Evolutionary conservation across 2,113 vertebrate species (phyloP), one percentile per base, ranked within the genome.

Genomic region (Eptesicus fuscus): DNA sequence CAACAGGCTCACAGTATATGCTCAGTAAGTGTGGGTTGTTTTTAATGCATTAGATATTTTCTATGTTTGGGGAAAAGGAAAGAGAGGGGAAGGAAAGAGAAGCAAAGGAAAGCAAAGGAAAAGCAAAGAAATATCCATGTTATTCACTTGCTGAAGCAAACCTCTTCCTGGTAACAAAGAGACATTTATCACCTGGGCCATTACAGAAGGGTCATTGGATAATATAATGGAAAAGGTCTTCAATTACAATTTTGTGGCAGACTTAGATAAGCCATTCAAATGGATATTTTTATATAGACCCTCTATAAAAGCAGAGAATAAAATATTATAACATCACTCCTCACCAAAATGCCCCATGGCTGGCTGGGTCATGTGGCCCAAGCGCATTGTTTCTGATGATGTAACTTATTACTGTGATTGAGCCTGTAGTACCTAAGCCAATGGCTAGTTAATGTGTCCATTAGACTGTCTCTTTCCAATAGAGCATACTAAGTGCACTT

Each of bases 111-210:
- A 71, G 17, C 8, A 32, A 47, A 49, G n/a, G 16, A 18, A 74
- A 63, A 14, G 22, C 18, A 71, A 49, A 47, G 18, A 32, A 83
- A 90, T 17, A 88, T 7, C 25, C 23, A 28, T 1, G 30, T 63
- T 78, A 77, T 35, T 23, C 35, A 51, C 13, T n/a, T 86, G 63
- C 37, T 63, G 14, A 96, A 80, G 67, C 25, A 91, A 87, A 69
- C 70, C 87, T 93, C 25, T 67, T 92, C 83, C 79, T 94, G 51
- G 47, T 94, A 97, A 88, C 70, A 65, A 70, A 90, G 78, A 94
- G 40, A 61, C 53, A 77, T 93, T 74, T 79, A 91, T 91, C 40
- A 79, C 96, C 89, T 77, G 14, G 56, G 51, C 35, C 85, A 40
- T 95, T 86, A 67, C 7, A 9, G 76, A 61, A 85, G 94, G 69